Conservation (phyloP, 2,888 invertebrate species). For the Chrysotoxum bicinctum region DNA sequence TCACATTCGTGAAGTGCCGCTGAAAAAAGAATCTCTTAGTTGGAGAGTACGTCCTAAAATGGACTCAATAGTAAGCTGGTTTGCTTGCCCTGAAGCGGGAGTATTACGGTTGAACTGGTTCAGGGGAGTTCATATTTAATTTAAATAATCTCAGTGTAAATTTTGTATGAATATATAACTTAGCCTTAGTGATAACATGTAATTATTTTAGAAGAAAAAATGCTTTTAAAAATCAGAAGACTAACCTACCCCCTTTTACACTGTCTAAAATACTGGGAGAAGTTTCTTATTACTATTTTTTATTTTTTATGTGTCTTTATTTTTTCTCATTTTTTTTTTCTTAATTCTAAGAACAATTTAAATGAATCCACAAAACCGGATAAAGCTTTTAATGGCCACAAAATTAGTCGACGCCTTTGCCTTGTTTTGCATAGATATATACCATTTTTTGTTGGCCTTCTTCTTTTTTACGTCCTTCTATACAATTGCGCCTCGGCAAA, state of each 20-base stretch:
- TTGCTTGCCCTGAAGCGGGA: no score
- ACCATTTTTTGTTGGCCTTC: conserved; percentile 21
- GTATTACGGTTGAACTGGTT: no score
- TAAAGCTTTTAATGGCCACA: conserved; percentile 65
- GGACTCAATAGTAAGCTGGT: no score
- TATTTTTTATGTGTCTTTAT: neutral
- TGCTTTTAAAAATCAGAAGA: neutral
- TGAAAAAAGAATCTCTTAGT: no score
- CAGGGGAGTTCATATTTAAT: no score
- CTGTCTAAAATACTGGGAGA: conserved; percentile 40
- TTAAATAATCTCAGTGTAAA: neutral
- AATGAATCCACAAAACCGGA: conserved; percentile 68
- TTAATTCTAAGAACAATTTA: conserved; percentile 49
- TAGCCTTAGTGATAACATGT: neutral
- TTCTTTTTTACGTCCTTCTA: neutral
- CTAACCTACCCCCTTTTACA: neutral
- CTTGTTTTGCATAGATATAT: conserved; percentile 38
- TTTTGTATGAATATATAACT: neutral
- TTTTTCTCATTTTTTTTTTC: neutral
- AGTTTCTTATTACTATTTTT: conserved; percentile 41
- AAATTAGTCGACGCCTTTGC: conserved; percentile 65
- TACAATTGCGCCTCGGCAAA: conserved; percentile 8
- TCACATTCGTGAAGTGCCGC: no score
- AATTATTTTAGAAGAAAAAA: neutral
- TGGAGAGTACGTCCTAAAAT: no score